These are phyloP conservation scores for Ceryle rudis DNA, from an alignment of 2,797 vertebrate genomes.

Conservation along the genomic window DNA sequence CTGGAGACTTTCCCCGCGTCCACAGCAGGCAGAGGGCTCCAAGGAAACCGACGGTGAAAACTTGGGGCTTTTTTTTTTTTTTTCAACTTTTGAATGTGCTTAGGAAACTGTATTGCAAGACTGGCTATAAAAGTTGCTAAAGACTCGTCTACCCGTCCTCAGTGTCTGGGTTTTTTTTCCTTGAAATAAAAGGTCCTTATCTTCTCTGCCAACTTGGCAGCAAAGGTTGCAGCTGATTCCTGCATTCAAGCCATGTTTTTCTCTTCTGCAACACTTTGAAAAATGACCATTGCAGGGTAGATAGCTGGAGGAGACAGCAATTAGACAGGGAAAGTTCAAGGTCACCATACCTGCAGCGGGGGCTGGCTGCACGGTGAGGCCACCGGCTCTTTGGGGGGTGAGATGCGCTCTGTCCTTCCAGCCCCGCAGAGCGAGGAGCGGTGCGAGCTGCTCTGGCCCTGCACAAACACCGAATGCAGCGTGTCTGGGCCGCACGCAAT, in stretches of 20 bases:
- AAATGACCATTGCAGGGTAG: neutral
- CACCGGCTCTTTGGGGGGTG: rapidly evolving
- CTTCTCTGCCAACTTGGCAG: constrained; percentile 58
- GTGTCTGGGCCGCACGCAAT: neutral
- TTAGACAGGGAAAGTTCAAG: constrained; percentile 2
- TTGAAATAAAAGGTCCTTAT: constrained; percentile 55
- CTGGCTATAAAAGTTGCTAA: constrained; percentile 60
- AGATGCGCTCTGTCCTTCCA: neutral
- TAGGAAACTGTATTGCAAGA: constrained; percentile 48
- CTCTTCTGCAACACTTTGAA: neutral
- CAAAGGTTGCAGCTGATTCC: neutral
- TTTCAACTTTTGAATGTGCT: neutral
- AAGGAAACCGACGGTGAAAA: neutral
- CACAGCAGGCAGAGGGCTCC: neutral
- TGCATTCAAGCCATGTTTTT: neutral
- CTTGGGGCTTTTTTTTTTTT: neutral
- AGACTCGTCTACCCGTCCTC: constrained; percentile 8
- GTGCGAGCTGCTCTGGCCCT: rapidly evolving
- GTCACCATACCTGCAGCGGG: neutral
- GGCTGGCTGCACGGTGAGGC: neutral
- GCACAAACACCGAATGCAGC: neutral
- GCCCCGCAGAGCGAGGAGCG: rapidly evolving
- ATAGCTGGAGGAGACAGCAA: neutral
- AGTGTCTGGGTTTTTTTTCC: neutral
- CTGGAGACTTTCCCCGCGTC: neutral